These are phyloP conservation scores for Neoscelio sp. DNA, from an alignment of 2,888 invertebrate genomes.

Conservation along the genomic window DNA sequence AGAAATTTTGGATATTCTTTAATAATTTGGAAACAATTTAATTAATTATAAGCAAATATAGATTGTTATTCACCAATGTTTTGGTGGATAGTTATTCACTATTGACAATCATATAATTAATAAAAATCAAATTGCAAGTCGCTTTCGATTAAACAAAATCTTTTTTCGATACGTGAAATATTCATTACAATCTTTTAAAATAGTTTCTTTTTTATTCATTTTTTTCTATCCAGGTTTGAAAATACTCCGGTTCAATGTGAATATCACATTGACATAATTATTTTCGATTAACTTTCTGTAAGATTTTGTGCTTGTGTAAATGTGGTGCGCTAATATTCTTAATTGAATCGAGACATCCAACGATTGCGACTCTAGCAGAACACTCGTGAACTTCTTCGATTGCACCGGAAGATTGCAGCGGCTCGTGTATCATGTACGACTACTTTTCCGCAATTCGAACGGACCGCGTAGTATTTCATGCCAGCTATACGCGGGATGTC, in stretches of 20 bases:
- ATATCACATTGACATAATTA: neutral
- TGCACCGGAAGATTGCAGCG: conserved; percentile 29
- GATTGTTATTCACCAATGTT: too few relatives aligned
- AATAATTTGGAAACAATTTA: too few relatives aligned
- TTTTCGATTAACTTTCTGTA: neutral
- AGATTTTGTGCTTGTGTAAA: conserved; percentile 8
- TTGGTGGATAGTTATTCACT: too few relatives aligned
- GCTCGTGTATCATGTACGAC: conserved; percentile 52
- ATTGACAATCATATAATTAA: too few relatives aligned
- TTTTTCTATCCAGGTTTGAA: too few relatives aligned
- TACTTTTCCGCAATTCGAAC: conserved; percentile 55
- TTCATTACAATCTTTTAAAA: too few relatives aligned
- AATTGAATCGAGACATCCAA: conserved; percentile 54
- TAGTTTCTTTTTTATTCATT: too few relatives aligned
- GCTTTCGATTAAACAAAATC: neutral
- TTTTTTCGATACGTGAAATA: too few relatives aligned
- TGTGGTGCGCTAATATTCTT: conserved; percentile 25
- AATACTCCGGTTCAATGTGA: too few relatives aligned
- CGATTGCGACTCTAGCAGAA: conserved; percentile 1
- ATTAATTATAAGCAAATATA: too few relatives aligned
- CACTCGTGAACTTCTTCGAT: conserved; percentile 47
- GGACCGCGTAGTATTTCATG: conserved; percentile 51
- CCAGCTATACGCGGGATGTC: conserved; percentile 34
- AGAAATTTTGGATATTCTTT: too few relatives aligned
- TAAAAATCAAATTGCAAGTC: too few relatives aligned